Evolutionary conservation across 2,888 invertebrate species (phyloP).

Genomic region (Margaritifera margaritifera): DNA sequence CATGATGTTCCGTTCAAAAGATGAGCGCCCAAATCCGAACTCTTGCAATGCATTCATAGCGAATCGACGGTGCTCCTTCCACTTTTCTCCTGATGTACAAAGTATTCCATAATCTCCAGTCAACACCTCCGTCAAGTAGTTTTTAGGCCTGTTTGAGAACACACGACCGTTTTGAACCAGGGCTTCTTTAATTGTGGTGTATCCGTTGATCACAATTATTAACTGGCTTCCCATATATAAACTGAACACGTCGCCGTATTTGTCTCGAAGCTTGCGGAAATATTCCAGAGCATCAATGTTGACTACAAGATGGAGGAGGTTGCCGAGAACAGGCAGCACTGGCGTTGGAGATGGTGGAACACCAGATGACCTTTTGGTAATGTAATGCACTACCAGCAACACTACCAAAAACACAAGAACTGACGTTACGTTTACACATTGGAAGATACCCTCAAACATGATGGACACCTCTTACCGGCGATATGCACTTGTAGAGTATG

Average conservation of each 20-base stretch:
- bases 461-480: no score
- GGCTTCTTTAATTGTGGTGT: conserved; percentile 40
- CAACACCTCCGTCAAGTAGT: conserved; percentile 6
- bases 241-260: conserved; percentile 46
- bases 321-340: no score
- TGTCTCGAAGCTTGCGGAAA: conserved; percentile 33
- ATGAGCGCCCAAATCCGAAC: conserved; percentile 32
- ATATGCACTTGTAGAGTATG: no score
- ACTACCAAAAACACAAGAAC: no score
- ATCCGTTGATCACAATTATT: conserved; percentile 45
- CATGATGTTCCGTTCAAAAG: conserved; percentile 24
- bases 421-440: no score
- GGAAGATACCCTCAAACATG: no score
- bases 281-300: not conserved
- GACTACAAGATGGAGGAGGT: no score
- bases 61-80: conserved; percentile 33
- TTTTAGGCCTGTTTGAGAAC: conserved; percentile 41
- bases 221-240: conserved; percentile 39
- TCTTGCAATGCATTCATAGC: conserved; percentile 26
- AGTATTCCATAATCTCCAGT: conserved; percentile 9
- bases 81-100: conserved; percentile 16
- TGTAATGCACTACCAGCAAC: no score
- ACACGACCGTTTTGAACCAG: conserved; percentile 40
- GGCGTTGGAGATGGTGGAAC: no score
- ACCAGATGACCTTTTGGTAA: no score